phyloP scores from a whole-genome alignment of 2,888 invertebrate genomes.

The Zeuzera pyrina region DNA sequence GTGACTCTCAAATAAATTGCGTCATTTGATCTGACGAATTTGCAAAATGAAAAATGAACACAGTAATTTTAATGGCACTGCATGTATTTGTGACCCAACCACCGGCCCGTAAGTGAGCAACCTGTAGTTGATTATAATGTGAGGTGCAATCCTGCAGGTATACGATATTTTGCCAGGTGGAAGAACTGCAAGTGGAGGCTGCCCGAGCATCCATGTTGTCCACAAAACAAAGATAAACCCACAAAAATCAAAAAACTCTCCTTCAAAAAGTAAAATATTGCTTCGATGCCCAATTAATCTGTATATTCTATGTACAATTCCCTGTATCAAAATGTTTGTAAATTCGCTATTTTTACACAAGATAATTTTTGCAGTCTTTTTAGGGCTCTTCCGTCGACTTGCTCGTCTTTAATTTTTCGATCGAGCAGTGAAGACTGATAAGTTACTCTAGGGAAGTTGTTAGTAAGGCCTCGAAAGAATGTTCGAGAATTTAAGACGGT shows the following conservation, averaged over 20 bases:
- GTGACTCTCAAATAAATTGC: no score
- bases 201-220: slow-evolving; percentile 79
- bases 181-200: slow-evolving; percentile 85
- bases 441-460: slow-evolving; percentile 57
- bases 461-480: slow-evolving; percentile 45
- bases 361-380: slow-evolving; percentile 48
- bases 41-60: not conserved
- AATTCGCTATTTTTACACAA: slow-evolving; percentile 68
- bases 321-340: slow-evolving; percentile 57
- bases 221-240: slow-evolving; percentile 73
- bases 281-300: slow-evolving; percentile 53
- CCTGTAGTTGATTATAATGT: slow-evolving; percentile 71
- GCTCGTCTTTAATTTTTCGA: slow-evolving; percentile 57
- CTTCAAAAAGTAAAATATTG: slow-evolving; percentile 63
- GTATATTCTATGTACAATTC: slow-evolving; percentile 57
- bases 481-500: slow-evolving; percentile 44
- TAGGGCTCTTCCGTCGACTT: slow-evolving; percentile 54
- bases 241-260: slow-evolving; percentile 64
- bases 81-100: slow-evolving; percentile 40
- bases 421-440: slow-evolving; percentile 71
- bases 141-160: slow-evolving; percentile 78
- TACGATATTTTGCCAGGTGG: slow-evolving; percentile 89
- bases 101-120: slow-evolving; percentile 49
- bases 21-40: no score
- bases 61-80: slow-evolving; percentile 22